A percentile compares a stretch with the other conserved stretches of the same genome.
Conservation (phyloP, 1,140 invertebrate species). For the Bombyx mandarina region DNA sequence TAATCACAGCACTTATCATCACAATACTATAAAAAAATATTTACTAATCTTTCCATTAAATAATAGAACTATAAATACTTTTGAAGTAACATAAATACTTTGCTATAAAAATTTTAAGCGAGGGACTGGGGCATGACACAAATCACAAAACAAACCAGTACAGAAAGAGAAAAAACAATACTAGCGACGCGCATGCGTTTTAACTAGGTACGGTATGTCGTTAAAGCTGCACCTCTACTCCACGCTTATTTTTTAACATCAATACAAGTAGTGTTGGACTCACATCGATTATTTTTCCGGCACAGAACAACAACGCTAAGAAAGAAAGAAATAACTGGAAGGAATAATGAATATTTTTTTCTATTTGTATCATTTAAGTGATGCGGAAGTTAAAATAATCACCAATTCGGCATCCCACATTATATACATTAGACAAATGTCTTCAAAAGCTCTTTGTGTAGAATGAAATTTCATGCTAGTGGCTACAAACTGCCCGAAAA, state of each 20-base stretch:
- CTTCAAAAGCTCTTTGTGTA: too few relatives aligned
- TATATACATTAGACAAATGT: too few relatives aligned
- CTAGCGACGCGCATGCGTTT: constrained; percentile 53
- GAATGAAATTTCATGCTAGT: too few relatives aligned
- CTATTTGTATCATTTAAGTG: too few relatives aligned
- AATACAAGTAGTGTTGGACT: constrained; percentile 15
- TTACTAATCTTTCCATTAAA: constrained; percentile 56
- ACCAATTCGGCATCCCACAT: too few relatives aligned
- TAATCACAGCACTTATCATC: constrained; percentile 70
- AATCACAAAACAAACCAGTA: constrained; percentile 63
- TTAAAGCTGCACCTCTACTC: constrained; percentile 34
- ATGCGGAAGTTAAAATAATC: too few relatives aligned
- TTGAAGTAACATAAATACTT: constrained; percentile 55
- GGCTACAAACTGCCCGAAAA: too few relatives aligned
- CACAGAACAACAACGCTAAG: background rate
- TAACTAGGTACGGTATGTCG: constrained; percentile 22
- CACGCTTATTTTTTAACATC: constrained; percentile 19
- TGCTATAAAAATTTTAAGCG: constrained; percentile 54
- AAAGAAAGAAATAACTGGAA: too few relatives aligned
- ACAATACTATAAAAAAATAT: constrained; percentile 59
- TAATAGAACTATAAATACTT: constrained; percentile 38
- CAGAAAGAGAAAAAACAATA: constrained; percentile 50
- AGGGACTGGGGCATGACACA: constrained; percentile 58
- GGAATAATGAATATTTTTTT: too few relatives aligned
- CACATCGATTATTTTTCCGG: background rate